phyloP scores from a whole-genome alignment of 1,140 invertebrate genomes.

The Phortica variegata region DNA sequence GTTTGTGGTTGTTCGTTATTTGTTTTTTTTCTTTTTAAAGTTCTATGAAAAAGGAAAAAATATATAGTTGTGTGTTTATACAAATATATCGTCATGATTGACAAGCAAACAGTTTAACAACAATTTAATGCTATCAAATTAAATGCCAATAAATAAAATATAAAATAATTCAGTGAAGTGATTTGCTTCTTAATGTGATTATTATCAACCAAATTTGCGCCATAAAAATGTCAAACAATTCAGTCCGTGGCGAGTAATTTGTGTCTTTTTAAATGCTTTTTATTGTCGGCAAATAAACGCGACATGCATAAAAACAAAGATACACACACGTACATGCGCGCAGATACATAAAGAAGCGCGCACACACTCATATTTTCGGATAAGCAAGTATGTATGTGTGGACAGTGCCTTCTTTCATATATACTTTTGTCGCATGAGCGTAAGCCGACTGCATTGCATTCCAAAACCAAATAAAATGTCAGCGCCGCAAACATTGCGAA shows the following conservation, averaged over 20 bases:
- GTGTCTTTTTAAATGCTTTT: slow-evolving; percentile 51
- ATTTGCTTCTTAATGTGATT: slow-evolving; percentile 2
- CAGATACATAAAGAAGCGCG: too few species aligned
- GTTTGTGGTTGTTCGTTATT: slow-evolving; percentile 12
- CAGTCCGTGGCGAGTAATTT: slow-evolving; percentile 32
- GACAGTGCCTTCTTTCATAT: too few species aligned
- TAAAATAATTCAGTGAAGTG: neutral
- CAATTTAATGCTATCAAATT: neutral
- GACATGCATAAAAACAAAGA: too few species aligned
- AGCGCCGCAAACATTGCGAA: too few species aligned
- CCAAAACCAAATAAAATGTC: too few species aligned
- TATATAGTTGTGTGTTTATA: neutral
- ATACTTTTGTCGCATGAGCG: too few species aligned
- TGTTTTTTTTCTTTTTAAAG: slow-evolving; percentile 1
- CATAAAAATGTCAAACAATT: slow-evolving; percentile 38
- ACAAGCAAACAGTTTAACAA: neutral
- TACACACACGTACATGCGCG: too few species aligned
- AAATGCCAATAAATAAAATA: neutral
- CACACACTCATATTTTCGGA: too few species aligned
- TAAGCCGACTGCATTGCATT: too few species aligned
- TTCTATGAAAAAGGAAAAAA: neutral
- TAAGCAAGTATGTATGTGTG: too few species aligned
- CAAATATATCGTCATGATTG: neutral
- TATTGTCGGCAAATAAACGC: slow-evolving; percentile 21
- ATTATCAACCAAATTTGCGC: neutral